A percentile compares a stretch with the other conserved stretches of the same genome.
Conservation (phyloP, 2,113 vertebrate species). For the Halichoeres trimaculatus region DNA sequence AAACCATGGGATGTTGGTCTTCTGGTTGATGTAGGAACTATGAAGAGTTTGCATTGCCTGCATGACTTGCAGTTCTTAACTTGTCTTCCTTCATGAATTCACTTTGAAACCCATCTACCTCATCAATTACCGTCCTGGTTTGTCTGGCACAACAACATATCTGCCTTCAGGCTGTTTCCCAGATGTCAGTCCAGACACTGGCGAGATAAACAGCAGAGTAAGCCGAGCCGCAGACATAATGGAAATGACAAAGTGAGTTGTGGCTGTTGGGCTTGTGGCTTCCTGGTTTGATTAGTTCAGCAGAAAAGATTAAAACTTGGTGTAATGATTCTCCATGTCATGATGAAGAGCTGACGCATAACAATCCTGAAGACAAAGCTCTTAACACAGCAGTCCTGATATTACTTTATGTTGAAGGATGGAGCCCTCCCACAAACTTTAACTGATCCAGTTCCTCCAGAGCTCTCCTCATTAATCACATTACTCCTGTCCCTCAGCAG, state of each 20-base stretch:
- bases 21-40: not conserved
- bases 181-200: conserved; percentile 34
- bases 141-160: not conserved
- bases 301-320: conserved; percentile 30
- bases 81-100: conserved; percentile 17
- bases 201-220: conserved; percentile 30
- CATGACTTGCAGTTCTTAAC: conserved; percentile 11
- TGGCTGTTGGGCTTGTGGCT: conserved; percentile 17
- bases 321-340: conserved; percentile 23
- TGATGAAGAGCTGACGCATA: conserved; percentile 6
- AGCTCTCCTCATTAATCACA: too few species aligned
- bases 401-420: too few species aligned
- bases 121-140: conserved; percentile 33
- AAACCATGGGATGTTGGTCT: not conserved
- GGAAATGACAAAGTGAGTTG: conserved; percentile 32
- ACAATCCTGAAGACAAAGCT: not conserved
- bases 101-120: conserved; percentile 2
- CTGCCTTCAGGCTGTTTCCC: conserved; percentile 15
- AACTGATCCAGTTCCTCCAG: too few species aligned
- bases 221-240: conserved; percentile 32
- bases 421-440: too few species aligned
- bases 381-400: not conserved
- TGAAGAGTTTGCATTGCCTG: conserved; percentile 14
- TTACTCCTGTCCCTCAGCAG: too few species aligned
- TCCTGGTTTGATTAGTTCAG: conserved; percentile 14